Conservation (phyloP, 30 jellyfish, hydroid and myxozoan genomes). For the Pelagia noctiluca region DNA sequence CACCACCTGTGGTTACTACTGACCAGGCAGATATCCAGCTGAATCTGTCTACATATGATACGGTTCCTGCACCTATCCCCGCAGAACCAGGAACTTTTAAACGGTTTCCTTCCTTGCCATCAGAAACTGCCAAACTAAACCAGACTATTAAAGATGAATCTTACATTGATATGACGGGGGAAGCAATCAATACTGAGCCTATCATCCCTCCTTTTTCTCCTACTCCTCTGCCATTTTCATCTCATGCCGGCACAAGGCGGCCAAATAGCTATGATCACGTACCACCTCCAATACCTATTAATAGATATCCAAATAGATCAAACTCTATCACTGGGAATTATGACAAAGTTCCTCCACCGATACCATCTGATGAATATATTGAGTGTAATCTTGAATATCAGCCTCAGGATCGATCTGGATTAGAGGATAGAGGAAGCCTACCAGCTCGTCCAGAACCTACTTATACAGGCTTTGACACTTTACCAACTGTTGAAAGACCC, state of each 20-base stretch:
- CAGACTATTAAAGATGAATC: constrained; percentile 53
- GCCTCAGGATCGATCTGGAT: background rate
- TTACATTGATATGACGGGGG: constrained; percentile 58
- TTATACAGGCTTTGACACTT: constrained; percentile 53
- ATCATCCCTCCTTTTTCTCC: background rate
- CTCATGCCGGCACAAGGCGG: background rate
- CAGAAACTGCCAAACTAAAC: constrained; percentile 51
- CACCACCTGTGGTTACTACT: constrained; percentile 5
- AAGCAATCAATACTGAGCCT: background rate
- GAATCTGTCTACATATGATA: constrained; percentile 39
- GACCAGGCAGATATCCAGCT: constrained; percentile 6
- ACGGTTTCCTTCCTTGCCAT: constrained; percentile 7
- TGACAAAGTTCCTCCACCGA: constrained; percentile 64
- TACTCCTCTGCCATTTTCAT: background rate
- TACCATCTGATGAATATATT: constrained; percentile 30
- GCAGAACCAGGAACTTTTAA: background rate
- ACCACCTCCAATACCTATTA: constrained; percentile 54
- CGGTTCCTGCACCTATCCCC: constrained; percentile 53
- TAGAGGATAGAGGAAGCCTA: background rate
- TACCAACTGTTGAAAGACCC: constrained; percentile 34
- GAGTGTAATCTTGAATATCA: constrained; percentile 23
- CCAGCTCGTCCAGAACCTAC: constrained; percentile 76
- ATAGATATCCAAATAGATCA: background rate
- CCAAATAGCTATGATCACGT: constrained; percentile 54
- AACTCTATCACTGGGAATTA: constrained; percentile 4